phyloP scores from a whole-genome alignment of 1,140 invertebrate genomes.

The Hylyphantes graminicola region DNA sequence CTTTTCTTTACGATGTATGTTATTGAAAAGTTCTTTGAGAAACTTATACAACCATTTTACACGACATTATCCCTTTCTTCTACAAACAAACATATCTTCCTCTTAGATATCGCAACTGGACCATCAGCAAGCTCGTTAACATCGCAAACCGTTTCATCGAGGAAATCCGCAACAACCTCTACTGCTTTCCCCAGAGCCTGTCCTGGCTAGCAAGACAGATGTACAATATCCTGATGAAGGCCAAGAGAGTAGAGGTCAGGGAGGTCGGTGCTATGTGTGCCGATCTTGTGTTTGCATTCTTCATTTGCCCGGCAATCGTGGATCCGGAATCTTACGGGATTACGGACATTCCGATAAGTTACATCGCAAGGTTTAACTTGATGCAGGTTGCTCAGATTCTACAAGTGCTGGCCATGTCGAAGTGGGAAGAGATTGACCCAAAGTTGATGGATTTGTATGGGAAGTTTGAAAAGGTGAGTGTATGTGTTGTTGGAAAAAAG shows the following conservation, averaged over 20 bases:
- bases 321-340: constrained; percentile 97
- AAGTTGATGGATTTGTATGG: constrained; percentile 80
- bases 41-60: too few species aligned
- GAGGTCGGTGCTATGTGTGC: constrained; percentile 83
- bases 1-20: too few species aligned
- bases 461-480: constrained; percentile 77
- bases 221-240: constrained; percentile 69
- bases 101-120: constrained; percentile 78
- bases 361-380: constrained; percentile 90
- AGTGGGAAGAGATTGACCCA: constrained; percentile 81
- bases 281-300: constrained; percentile 92
- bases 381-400: constrained; percentile 88
- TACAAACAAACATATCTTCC: constrained; percentile 79
- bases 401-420: constrained; percentile 87
- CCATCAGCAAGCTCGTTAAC: constrained; percentile 82
- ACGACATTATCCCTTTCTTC: constrained; percentile 43
- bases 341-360: constrained; percentile 85
- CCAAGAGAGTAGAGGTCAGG: constrained; percentile 66
- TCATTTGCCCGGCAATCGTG: constrained; percentile 95
- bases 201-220: constrained; percentile 74
- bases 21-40: too few species aligned
- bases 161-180: constrained; percentile 86
- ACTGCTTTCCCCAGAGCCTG: constrained; percentile 86
- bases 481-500: neutral
- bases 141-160: constrained; percentile 85